Conservation (phyloP, 1,140 invertebrate species). For the Anoplophora glabripennis region DNA sequence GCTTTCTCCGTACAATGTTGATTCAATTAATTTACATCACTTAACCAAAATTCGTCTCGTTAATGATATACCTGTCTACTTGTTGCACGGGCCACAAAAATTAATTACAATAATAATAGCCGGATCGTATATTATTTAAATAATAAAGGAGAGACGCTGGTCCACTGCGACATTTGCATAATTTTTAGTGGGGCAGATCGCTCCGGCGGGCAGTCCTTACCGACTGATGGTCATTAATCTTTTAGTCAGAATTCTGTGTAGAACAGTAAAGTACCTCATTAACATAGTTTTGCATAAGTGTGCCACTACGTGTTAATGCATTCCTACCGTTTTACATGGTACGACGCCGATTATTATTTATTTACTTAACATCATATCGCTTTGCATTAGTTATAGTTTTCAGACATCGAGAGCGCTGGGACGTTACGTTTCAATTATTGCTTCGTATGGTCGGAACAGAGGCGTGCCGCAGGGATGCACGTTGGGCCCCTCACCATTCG, state of each 20-base stretch:
- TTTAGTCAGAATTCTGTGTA: conserved; percentile 3
- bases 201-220: conserved; percentile 7
- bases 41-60: too few species aligned
- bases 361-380: too few species aligned
- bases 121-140: conserved; percentile 22
- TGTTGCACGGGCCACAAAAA: conserved; percentile 24
- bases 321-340: too few species aligned
- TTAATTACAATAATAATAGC: conserved; percentile 31
- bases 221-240: conserved; percentile 20
- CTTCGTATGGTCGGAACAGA: too few species aligned
- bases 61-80: conserved; percentile 11
- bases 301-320: conserved; percentile 1
- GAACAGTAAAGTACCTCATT: conserved; percentile 21
- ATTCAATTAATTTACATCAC: too few species aligned
- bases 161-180: conserved; percentile 24
- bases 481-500: too few species aligned
- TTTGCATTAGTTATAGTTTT: too few species aligned
- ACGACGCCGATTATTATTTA: too few species aligned
- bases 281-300: conserved; percentile 27
- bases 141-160: conserved; percentile 30
- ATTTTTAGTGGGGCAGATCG: conserved; percentile 23
- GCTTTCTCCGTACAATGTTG: too few species aligned
- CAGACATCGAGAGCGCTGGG: too few species aligned
- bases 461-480: too few species aligned
- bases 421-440: too few species aligned